A percentile compares a stretch with the other conserved stretches of the same genome.
Conservation (phyloP, 1,140 invertebrate species). For the Ceratina calcarata region DNA sequence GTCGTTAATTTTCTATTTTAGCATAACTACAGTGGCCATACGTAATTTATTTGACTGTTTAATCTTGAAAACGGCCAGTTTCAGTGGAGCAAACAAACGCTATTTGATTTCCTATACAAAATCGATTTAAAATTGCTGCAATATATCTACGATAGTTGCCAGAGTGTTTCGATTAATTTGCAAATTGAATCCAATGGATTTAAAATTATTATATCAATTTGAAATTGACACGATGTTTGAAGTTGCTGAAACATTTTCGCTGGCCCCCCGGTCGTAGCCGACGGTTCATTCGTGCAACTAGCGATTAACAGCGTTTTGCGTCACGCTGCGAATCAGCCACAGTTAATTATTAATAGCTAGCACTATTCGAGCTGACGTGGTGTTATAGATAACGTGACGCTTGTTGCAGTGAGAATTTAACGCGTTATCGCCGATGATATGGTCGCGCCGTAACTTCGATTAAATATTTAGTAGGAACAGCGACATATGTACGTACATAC, state of each 20-base stretch:
- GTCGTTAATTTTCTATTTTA: not conserved
- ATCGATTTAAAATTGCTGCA: too few species aligned
- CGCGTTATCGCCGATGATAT: not conserved
- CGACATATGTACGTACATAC: not conserved
- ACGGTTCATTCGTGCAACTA: constrained; percentile 2
- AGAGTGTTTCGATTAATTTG: too few species aligned
- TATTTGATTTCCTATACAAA: too few species aligned
- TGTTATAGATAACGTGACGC: not conserved
- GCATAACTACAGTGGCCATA: too few species aligned
- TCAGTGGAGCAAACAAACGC: too few species aligned
- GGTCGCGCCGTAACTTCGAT: not conserved
- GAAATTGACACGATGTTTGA: too few species aligned
- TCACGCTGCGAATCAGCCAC: constrained; percentile 19
- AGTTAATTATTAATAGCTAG: constrained; percentile 22
- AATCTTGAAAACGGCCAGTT: too few species aligned
- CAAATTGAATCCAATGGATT: too few species aligned
- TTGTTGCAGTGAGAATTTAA: not conserved
- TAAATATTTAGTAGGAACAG: not conserved
- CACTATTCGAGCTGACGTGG: not conserved
- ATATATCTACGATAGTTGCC: too few species aligned
- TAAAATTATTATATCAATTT: too few species aligned
- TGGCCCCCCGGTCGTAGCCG: not conserved
- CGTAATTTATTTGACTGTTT: too few species aligned
- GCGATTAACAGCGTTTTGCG: constrained; percentile 29
- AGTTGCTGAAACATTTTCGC: too few species aligned